Evolutionary conservation across 2,888 invertebrate genomes (phyloP).

Genomic region (Tethea ocularis): DNA sequence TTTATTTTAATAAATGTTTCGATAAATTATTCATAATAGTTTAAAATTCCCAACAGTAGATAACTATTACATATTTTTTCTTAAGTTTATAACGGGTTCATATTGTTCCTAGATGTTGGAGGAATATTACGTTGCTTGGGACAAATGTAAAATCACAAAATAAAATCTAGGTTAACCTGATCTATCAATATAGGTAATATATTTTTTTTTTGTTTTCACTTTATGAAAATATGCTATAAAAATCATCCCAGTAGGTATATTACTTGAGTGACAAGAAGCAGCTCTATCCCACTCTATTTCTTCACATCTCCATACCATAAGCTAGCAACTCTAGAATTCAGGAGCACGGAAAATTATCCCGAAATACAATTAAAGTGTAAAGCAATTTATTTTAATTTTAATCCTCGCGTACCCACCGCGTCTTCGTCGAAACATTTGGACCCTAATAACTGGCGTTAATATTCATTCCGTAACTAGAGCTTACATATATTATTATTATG

Average conservation of each 20-base stretch:
- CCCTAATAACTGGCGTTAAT: conserved; percentile 62
- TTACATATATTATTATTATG: conserved; percentile 52
- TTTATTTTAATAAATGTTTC: no score
- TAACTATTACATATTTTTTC: no score
- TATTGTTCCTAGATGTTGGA: no score
- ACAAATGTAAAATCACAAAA: no score
- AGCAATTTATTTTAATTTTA: conserved; percentile 82
- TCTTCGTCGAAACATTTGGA: conserved; percentile 51
- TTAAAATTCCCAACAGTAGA: no score
- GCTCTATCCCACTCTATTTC: conserved; percentile 48
- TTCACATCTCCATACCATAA: conserved; percentile 61
- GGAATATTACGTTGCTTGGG: no score
- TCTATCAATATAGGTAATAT: no score
- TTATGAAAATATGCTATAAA: no score
- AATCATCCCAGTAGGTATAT: no score
- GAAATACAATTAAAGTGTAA: conserved; percentile 82
- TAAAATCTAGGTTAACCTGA: no score
- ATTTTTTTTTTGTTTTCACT: not conserved
- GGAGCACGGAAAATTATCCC: conserved; percentile 81
- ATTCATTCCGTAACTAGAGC: conserved; percentile 56
- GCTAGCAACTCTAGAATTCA: conserved; percentile 74
- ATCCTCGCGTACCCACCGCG: conserved; percentile 58
- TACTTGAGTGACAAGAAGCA: conserved; percentile 13
- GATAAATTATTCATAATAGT: no score
- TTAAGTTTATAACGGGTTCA: no score